Evolutionary conservation across 2,888 invertebrate genomes (phyloP), one percentile per base, ranked within the genome.

Genomic region (Druceiella hillmani): DNA sequence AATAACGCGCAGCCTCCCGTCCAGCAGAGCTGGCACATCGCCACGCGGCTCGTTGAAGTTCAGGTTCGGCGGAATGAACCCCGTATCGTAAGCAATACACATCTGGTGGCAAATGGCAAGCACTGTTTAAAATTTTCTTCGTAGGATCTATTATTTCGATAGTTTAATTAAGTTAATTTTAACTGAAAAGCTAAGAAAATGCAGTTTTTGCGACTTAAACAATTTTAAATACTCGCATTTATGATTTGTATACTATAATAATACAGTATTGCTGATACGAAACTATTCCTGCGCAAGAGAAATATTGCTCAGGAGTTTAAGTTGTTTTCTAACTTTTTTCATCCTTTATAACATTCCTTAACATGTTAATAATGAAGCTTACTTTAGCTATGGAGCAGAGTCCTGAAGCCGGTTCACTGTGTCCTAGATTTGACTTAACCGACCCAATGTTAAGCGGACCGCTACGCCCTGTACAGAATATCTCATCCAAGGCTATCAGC

Each of bases 381-480:
- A 81, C 86, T 73, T 93, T 93, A 1, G 84, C 79, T 41, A 93
- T 59, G 0, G 89, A 85, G 49, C 88, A 88, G 2, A 92, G 66
- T 5, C 91, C 87, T 3, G 88, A 87, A 2, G 81, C 79, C 1
- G 93, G 86, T 57, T 97, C 97, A 1, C 88, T 78, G 61, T 97
- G 97, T 0, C 97, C 97, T 59, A 94, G 75, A 62, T 94, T 97
- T 0, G 93, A 92, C 58, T 97, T 97, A 17, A 93, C 81, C 0
- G 94, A 90, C 2, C 95, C 95, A 40, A 97, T 85, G 32, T 78
- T 64, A 0, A 94, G 73, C 0, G 94, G 85, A 0, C 76, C 80
- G 0, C 74, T 78, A n/a, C 92, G 75, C 13, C 78, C 79, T 3
- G 76, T 74, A 54, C 87, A 87, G 57, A 92, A 81, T 17, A 87